Conservation (phyloP, 2,113 vertebrate species). For the Pituophis catenifer region DNA sequence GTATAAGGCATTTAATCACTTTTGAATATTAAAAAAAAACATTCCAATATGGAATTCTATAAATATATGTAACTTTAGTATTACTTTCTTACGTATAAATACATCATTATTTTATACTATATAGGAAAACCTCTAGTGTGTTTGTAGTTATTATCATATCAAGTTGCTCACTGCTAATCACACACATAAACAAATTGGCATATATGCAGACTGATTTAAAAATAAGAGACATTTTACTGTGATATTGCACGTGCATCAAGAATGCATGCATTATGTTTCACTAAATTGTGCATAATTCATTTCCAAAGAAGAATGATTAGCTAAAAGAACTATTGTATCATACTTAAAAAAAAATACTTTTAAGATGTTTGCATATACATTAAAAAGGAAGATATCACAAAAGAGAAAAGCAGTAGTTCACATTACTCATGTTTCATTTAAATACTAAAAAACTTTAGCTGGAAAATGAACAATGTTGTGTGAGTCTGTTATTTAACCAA, state of each 20-base stretch:
- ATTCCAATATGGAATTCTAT: background rate
- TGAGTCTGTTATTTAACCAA: slow-evolving; percentile 38
- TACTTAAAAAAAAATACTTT: background rate
- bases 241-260: background rate
- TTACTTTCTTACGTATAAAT: background rate
- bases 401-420: background rate
- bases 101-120: background rate
- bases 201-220: background rate
- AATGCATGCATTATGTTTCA: background rate
- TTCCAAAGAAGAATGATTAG: background rate
- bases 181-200: background rate
- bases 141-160: background rate
- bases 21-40: background rate
- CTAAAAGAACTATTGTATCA: background rate
- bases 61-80: background rate
- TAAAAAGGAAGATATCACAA: background rate
- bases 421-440: slow-evolving; percentile 26
- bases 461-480: slow-evolving; percentile 38
- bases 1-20: background rate
- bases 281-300: background rate
- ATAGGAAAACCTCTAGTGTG: background rate
- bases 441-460: slow-evolving; percentile 20
- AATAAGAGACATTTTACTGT: background rate
- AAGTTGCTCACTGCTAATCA: background rate
- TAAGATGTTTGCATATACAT: background rate